phyloP scores from a whole-genome alignment of 2,888 invertebrate genomes.

The Ennomos erosarius region DNA sequence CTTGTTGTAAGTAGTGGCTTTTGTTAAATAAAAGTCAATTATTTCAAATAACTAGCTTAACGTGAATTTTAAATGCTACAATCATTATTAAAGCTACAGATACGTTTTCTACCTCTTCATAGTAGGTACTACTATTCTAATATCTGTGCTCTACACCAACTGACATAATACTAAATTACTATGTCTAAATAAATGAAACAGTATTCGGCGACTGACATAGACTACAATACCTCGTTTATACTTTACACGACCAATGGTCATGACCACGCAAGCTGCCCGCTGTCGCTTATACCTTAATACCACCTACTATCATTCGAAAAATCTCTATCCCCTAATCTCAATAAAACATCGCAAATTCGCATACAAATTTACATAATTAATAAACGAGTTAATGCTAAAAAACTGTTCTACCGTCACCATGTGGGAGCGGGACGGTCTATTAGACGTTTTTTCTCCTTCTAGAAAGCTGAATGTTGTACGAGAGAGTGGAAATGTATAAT shows the following conservation, averaged over 20 bases:
- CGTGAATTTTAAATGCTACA: too few species aligned
- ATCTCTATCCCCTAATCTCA: conserved; percentile 76
- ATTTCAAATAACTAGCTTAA: too few species aligned
- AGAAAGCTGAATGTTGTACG: conserved; percentile 59
- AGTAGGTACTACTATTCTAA: too few species aligned
- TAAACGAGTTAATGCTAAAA: conserved; percentile 77
- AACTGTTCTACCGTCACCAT: conserved; percentile 65
- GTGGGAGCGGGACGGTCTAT: conserved; percentile 56
- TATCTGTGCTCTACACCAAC: too few species aligned
- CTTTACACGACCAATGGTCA: conserved; percentile 19
- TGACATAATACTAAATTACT: too few species aligned
- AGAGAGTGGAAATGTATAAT: conserved; percentile 51
- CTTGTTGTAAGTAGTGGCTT: too few species aligned
- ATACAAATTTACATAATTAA: conserved; percentile 81
- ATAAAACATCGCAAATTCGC: conserved; percentile 78
- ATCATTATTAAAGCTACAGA: too few species aligned
- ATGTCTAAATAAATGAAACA: conserved; percentile 10
- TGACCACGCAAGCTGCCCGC: conserved; percentile 20
- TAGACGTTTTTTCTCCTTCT: conserved; percentile 34
- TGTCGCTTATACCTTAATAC: conserved; percentile 8
- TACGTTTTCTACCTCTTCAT: too few species aligned
- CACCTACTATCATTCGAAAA: conserved; percentile 41
- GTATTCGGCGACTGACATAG: conserved; percentile 16
- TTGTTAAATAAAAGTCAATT: too few species aligned
- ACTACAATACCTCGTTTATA: conserved; percentile 1